Conservation (phyloP, 2,888 invertebrate species). For the Erebia ligea region DNA sequence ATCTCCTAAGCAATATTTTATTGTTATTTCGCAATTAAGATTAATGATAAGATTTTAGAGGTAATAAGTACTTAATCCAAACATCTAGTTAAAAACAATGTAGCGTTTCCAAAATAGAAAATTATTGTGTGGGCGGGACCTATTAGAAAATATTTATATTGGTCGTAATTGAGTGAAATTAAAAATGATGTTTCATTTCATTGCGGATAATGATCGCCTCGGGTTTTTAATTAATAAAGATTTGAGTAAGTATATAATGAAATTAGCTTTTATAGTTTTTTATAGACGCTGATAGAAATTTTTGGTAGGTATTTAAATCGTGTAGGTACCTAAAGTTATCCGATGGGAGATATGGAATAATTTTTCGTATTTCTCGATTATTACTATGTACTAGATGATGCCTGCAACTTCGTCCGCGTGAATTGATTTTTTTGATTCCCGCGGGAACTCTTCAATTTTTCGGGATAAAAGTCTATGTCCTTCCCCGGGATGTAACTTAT, state of each 20-base stretch:
- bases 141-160: slow-evolving; percentile 40
- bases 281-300: slow-evolving; percentile 1
- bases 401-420: too few species aligned
- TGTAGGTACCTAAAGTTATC: background rate
- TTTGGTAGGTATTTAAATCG: background rate
- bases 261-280: slow-evolving; percentile 18
- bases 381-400: too few species aligned
- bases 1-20: slow-evolving; percentile 75
- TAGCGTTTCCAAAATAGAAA: slow-evolving; percentile 63
- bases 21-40: slow-evolving; percentile 83
- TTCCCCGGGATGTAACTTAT: too few species aligned
- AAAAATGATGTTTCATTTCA: slow-evolving; percentile 28
- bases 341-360: background rate
- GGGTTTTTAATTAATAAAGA: slow-evolving; percentile 27
- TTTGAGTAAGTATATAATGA: slow-evolving; percentile 12
- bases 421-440: too few species aligned
- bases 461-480: too few species aligned
- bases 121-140: slow-evolving; percentile 64
- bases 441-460: too few species aligned
- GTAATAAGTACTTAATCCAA: slow-evolving; percentile 81
- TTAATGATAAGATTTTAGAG: slow-evolving; percentile 80
- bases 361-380: too few species aligned
- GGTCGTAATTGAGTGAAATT: slow-evolving; percentile 39
- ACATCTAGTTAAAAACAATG: slow-evolving; percentile 75
- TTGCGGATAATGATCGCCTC: slow-evolving; percentile 26